Evolutionary conservation across 2,797 vertebrate species (phyloP), one percentile per base, ranked within the genome.

Genomic region (Hephaestus fuliginosus): DNA sequence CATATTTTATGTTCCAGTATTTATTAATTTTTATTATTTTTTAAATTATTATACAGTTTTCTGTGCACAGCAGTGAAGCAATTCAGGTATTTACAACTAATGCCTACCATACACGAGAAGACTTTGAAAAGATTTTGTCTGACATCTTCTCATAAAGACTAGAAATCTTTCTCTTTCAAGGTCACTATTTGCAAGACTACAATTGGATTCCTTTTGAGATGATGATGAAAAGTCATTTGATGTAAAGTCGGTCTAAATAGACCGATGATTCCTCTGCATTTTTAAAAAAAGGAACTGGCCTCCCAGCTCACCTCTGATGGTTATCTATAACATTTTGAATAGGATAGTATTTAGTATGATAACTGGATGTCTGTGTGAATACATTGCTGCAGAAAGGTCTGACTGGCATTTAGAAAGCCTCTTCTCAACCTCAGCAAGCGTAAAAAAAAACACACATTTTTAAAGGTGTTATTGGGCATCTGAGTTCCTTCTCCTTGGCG

Each of bases 391-490:
- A 41, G 51, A 17, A 28, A 49, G 15, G 33, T 15, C 33, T 39
- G 51, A 15, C 25, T 1, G 0, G 28, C 56, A 30, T 73, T 72
- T 25, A 33, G 7, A 18, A 4, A n/a, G 18, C 7, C n/a, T 41
- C 7, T 78, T 48, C 52, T 53, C 25, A 66, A 66, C 46, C 39
- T 58, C 61, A 51, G 7, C 20, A 53, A 44, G 7, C 56, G 41
- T 44, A 55, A 28, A 48, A 39, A 8, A 39, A 39, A 39, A 39
- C 36, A 8, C 36, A 39, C 36, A 5, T 33, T 39, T 39, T 7
- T 39, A 39, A 39, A 39, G 36, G 36, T 39, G 30, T 33, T 33
- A 33, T 3, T 33, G 4, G 43, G 8, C 3, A 3, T 70, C 30
- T 61, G 20, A n/a, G 43, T 36, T 33, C 58, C 1, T 1, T 1